phyloP scores from a whole-genome alignment of 1,140 invertebrate species.

The Agraylea sexmaculata region DNA sequence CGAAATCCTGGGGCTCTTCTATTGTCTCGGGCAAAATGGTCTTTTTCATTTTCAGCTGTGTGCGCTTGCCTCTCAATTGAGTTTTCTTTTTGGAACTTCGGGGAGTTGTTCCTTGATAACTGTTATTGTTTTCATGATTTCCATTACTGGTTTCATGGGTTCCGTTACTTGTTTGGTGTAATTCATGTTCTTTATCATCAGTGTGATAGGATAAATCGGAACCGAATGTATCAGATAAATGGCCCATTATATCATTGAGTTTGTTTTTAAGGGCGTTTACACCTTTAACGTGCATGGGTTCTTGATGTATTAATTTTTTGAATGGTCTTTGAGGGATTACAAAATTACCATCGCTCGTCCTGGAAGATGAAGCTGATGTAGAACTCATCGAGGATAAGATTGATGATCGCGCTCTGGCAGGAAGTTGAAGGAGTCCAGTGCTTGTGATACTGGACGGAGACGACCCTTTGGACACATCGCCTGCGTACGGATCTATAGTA shows the following conservation, averaged over 20 bases:
- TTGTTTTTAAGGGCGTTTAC: slow-evolving; percentile 34
- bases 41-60: slow-evolving; percentile 32
- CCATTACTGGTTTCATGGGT: background rate
- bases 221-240: slow-evolving; percentile 25
- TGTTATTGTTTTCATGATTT: slow-evolving; percentile 14
- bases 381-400: slow-evolving; percentile 34
- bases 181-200: slow-evolving; percentile 2
- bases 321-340: slow-evolving; percentile 35
- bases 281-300: slow-evolving; percentile 31
- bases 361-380: slow-evolving; percentile 31
- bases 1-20: slow-evolving; percentile 30
- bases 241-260: slow-evolving; percentile 33
- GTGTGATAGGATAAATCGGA: slow-evolving; percentile 6
- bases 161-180: slow-evolving; percentile 4
- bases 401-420: slow-evolving; percentile 29
- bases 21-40: slow-evolving; percentile 32
- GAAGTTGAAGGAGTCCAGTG: slow-evolving; percentile 31
- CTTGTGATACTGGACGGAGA: slow-evolving; percentile 38
- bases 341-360: slow-evolving; percentile 36
- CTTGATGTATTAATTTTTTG: slow-evolving; percentile 30
- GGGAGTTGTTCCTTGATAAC: slow-evolving; percentile 33
- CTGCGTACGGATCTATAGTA: slow-evolving; percentile 34
- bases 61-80: slow-evolving; percentile 29
- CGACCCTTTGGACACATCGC: slow-evolving; percentile 30
- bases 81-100: slow-evolving; percentile 39